phyloP scores from a whole-genome alignment of 1,140 invertebrate genomes.

The Saccostrea echinata region DNA sequence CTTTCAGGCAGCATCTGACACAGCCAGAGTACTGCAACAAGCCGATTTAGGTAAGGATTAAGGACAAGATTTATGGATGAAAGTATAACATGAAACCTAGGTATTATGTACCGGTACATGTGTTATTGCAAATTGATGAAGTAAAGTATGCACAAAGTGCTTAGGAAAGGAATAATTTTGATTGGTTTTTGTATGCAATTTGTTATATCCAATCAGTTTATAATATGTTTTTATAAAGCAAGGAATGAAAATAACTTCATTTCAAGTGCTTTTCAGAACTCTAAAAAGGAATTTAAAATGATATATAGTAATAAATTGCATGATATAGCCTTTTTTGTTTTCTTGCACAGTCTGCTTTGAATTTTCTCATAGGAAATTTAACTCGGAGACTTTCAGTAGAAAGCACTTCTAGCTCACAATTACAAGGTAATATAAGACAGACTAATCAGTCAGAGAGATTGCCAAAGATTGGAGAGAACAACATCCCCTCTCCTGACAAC shows the following conservation, averaged over 20 bases:
- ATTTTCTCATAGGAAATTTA: not conserved
- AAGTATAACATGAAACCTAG: no score
- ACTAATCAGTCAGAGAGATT: not conserved
- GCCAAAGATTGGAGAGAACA: slow-evolving; percentile 21
- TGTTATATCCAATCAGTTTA: no score
- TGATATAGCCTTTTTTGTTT: not conserved
- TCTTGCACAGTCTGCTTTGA: not conserved
- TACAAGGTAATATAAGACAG: not conserved
- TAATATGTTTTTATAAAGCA: no score
- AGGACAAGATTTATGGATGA: not conserved
- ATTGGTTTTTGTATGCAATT: no score
- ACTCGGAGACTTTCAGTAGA: slow-evolving; percentile 3
- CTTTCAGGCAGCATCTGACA: slow-evolving; percentile 58
- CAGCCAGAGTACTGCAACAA: slow-evolving; percentile 55
- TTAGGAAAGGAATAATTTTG: no score
- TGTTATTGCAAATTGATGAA: no score
- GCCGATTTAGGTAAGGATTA: slow-evolving; percentile 47
- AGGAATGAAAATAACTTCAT: no score
- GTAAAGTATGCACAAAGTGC: no score
- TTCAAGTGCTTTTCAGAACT: no score
- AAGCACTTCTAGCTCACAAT: not conserved
- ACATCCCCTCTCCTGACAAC: not conserved
- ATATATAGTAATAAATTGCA: no score
- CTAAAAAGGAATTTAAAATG: no score
- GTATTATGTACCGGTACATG: no score